Evolutionary conservation across 2,113 vertebrate species (phyloP), one percentile per base, ranked within the genome.

Genomic region (Eulemur macaco): DNA sequence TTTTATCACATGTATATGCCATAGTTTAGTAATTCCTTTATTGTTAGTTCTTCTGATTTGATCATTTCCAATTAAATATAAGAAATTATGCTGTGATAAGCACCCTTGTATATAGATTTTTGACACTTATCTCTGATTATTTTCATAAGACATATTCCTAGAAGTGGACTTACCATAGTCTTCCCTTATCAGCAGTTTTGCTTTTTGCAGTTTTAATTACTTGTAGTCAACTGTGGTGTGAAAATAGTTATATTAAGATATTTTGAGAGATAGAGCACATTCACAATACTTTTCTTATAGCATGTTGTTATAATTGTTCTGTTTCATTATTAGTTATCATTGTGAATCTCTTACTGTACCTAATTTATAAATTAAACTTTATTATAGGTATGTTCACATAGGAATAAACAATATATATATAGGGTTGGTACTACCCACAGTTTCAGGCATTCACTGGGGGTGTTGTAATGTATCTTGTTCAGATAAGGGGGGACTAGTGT

Each of bases 21-120:
- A 39, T 92, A 86, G 50, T n/a, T 97, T 93, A 91, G 27, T 88
- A 96, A 88, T 95, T 73, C 3, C 63, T 92, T 73, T 95, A 54
- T 73, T 71, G 27, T 89, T 69, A 9, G 5, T 78, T 97, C 42
- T 86, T 68, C 14, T 77, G 93, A 93, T 69, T 96, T 83, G 5
- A 64, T 83, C 87, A 89, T 73, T 88, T 94, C 21, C 13, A 96
- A 47, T 73, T 80, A 89, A 89, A 80, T 90, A 66, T 64, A 91
- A 90, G 9, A 91, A 84, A 50, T 95, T 84, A 64, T 94, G 5
- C 39, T 60, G 34, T 60, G 39, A 64, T 91, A 85, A 94, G 12
- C 34, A 95, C 8, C 4, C 14, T 90, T 45, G 0, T 73, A 34
- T 85, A 54, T 85, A 64, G 34, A 86, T 71, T 60, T 73, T 81